Percentiles rank a stretch among this genome's conserved stretches.
Evolutionary conservation across 2,797 vertebrate genomes (phyloP).

Genomic region (Chrysocyon brachyurus): DNA sequence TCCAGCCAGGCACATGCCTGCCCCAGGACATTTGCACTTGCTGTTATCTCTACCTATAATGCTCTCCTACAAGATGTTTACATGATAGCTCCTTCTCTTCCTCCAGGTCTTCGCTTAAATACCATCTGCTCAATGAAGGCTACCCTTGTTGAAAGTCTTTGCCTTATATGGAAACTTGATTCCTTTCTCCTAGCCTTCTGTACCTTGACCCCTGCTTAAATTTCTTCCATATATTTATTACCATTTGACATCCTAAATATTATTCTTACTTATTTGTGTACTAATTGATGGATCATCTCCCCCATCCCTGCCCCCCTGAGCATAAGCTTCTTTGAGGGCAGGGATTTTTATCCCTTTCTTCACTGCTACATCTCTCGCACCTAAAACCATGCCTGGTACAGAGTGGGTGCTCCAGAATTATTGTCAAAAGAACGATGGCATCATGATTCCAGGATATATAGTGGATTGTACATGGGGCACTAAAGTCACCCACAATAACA

Average conservation of each 20-base stretch:
- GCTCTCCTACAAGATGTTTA: not conserved
- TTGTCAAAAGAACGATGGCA: slow-evolving; percentile 2
- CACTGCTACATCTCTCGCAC: not conserved
- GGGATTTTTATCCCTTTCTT: slow-evolving; percentile 3
- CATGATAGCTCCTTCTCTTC: not conserved
- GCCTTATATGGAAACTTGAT: slow-evolving; percentile 28
- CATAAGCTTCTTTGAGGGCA: not conserved
- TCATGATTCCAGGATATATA: not conserved
- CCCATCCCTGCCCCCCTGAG: not conserved
- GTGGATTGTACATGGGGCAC: not conserved
- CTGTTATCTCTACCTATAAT: slow-evolving; percentile 23
- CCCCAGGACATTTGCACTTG: not conserved
- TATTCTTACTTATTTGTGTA: slow-evolving; percentile 11
- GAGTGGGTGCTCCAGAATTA: not conserved
- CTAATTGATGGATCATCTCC: not conserved
- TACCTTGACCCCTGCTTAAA: not conserved
- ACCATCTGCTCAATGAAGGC: not conserved
- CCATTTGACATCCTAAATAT: not conserved
- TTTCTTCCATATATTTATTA: not conserved
- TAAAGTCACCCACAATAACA: slow-evolving; percentile 7
- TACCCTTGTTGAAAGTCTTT: not conserved
- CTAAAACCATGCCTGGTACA: not conserved
- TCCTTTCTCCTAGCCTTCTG: not conserved
- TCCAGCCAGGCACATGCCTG: not conserved
- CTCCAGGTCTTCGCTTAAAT: slow-evolving; percentile 10